phyloP scores from a whole-genome alignment of 2,888 invertebrate genomes.

The Crioceris asparagi region DNA sequence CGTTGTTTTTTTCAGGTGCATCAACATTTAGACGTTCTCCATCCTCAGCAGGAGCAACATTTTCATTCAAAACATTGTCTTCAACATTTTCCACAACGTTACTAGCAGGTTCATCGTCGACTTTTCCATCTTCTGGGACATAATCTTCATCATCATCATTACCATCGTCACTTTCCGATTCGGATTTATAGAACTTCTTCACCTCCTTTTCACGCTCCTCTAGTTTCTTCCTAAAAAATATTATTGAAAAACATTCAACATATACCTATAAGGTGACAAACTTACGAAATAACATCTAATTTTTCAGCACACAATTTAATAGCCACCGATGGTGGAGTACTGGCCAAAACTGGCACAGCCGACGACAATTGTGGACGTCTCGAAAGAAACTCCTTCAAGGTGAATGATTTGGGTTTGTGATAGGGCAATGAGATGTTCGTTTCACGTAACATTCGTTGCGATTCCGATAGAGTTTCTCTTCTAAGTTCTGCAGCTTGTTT shows the following conservation, averaged over 20 bases:
- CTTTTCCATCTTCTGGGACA: conserved; percentile 13
- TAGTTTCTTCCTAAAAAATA: conserved; percentile 46
- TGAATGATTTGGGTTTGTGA: conserved; percentile 71
- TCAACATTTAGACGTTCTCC: background rate
- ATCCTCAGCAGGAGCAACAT: conserved; percentile 7
- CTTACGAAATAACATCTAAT: conserved; percentile 55
- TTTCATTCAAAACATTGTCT: too few species aligned
- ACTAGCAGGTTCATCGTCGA: conserved; percentile 1
- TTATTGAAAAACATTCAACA: conserved; percentile 9
- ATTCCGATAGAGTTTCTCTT: conserved; percentile 71
- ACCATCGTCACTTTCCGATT: conserved; percentile 47
- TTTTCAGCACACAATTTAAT: conserved; percentile 60
- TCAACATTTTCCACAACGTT: background rate
- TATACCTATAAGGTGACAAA: conserved; percentile 18
- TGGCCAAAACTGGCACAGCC: conserved; percentile 29
- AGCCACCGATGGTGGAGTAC: conserved; percentile 36
- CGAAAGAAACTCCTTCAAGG: conserved; percentile 67
- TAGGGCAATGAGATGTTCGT: conserved; percentile 70
- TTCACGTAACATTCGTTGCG: conserved; percentile 70
- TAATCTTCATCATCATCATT: conserved; percentile 21
- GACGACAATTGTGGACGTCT: conserved; percentile 40
- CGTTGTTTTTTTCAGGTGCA: too few species aligned
- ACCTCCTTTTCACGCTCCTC: conserved; percentile 65
- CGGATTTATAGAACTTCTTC: conserved; percentile 65
- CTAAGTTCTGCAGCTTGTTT: conserved; percentile 59